phyloP scores from a whole-genome alignment of 1,140 invertebrate genomes.

The Trissolcus basalis region DNA sequence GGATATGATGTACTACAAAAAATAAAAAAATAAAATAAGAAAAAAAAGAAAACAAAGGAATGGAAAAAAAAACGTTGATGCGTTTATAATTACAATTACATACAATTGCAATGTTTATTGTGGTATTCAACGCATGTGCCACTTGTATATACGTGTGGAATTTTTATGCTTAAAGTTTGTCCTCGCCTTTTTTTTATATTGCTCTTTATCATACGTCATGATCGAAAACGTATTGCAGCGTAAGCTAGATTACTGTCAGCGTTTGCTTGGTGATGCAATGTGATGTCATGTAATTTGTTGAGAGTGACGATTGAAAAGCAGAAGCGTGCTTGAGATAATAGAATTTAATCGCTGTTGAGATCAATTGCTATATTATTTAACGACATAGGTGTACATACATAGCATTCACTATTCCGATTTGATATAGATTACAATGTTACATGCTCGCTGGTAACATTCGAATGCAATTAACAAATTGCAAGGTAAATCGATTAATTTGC shows the following conservation, averaged over 20 bases:
- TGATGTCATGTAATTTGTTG: slow-evolving; percentile 3
- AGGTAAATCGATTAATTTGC: no score
- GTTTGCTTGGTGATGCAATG: slow-evolving; percentile 1
- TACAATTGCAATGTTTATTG: neutral
- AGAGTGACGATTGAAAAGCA: slow-evolving; percentile 3
- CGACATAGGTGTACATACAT: neutral
- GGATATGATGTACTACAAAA: no score
- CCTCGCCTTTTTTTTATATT: neutral
- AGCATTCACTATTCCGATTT: neutral
- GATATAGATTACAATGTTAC: neutral
- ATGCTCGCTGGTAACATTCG: neutral
- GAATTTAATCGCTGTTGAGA: neutral
- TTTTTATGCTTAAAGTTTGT: neutral
- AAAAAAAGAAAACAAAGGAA: no score
- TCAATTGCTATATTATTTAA: slow-evolving; percentile 3
- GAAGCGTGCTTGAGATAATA: slow-evolving; percentile 1
- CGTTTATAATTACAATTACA: neutral
- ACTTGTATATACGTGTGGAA: neutral
- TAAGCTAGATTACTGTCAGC: slow-evolving; percentile 2
- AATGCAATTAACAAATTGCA: neutral
- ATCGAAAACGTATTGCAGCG: slow-evolving; percentile 3
- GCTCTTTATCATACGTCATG: neutral
- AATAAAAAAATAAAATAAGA: no score
- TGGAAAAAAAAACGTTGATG: no score
- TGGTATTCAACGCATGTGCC: neutral